Conservation (phyloP, 1,140 invertebrate species). For the Microplitis demolitor region DNA sequence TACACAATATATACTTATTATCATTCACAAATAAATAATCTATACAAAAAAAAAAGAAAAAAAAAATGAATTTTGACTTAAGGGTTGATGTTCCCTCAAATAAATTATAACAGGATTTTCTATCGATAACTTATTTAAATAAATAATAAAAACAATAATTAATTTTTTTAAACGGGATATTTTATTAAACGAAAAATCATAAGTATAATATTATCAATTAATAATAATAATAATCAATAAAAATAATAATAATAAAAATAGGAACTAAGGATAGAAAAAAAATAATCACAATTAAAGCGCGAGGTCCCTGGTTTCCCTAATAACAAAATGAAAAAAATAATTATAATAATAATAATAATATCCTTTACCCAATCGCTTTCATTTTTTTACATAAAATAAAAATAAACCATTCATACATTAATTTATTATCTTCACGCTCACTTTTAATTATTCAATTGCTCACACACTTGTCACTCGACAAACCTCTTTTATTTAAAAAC, state of each 20-base stretch:
- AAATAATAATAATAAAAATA: conserved; percentile 11
- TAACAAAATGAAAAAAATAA: conserved; percentile 7
- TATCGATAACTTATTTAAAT: background rate
- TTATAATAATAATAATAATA: background rate
- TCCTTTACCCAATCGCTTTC: conserved; percentile 8
- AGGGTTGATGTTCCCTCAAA: too few relatives aligned
- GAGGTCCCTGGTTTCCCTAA: conserved; percentile 43
- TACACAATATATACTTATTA: too few relatives aligned
- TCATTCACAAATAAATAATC: too few relatives aligned
- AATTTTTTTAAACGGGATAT: conserved; percentile 51
- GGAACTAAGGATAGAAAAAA: conserved; percentile 52
- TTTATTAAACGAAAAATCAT: conserved; percentile 59
- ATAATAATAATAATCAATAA: conserved; percentile 41
- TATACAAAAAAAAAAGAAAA: too few relatives aligned
- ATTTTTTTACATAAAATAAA: too few relatives aligned
- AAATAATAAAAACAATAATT: conserved; percentile 14
- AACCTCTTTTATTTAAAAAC: background rate
- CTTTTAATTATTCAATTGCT: too few relatives aligned
- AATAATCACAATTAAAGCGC: conserved; percentile 54
- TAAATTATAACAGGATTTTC: too few relatives aligned
- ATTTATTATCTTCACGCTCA: background rate
- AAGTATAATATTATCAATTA: conserved; percentile 49
- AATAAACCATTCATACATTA: conserved; percentile 4
- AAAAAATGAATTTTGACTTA: too few relatives aligned
- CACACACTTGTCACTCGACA: background rate